Conservation (phyloP, 2,888 invertebrate genomes). For the Strigamia transsilvanica region DNA sequence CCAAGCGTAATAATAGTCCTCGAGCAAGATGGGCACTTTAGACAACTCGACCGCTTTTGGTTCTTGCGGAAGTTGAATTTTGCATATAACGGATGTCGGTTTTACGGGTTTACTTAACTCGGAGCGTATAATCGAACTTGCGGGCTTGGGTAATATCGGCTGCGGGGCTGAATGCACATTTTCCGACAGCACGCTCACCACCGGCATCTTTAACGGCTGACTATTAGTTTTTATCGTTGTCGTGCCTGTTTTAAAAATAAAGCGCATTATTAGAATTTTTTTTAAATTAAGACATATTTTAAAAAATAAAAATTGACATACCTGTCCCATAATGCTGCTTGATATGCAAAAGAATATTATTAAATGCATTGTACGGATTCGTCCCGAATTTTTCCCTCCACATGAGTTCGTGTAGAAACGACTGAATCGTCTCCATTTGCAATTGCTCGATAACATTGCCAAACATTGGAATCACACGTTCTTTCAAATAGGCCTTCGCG, state of each 20-base stretch:
- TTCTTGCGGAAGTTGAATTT: not conserved
- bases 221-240: not conserved
- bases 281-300: not conserved
- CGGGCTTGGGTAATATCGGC: not conserved
- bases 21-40: slow-evolving; percentile 63
- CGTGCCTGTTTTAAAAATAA: not conserved
- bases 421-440: slow-evolving; percentile 86
- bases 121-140: not conserved
- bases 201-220: slow-evolving; percentile 41
- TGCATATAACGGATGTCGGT: not conserved
- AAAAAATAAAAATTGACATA: slow-evolving; percentile 41
- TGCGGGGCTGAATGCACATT: not conserved
- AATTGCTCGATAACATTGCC: slow-evolving; percentile 62
- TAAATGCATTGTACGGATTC: slow-evolving; percentile 79
- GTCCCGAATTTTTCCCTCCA: slow-evolving; percentile 88
- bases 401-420: slow-evolving; percentile 86
- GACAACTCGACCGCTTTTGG: not conserved
- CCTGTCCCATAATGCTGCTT: slow-evolving; percentile 77
- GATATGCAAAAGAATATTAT: slow-evolving; percentile 80
- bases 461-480: slow-evolving; percentile 56
- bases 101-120: not conserved
- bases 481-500: slow-evolving; percentile 57
- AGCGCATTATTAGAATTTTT: not conserved
- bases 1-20: slow-evolving; percentile 71
- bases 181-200: slow-evolving; percentile 18